Percentiles rank a stretch among this genome's conserved stretches.
These are phyloP conservation scores for Ooceraea biroi DNA, from an alignment of 1,140 invertebrate genomes.

Conservation along the genomic window DNA sequence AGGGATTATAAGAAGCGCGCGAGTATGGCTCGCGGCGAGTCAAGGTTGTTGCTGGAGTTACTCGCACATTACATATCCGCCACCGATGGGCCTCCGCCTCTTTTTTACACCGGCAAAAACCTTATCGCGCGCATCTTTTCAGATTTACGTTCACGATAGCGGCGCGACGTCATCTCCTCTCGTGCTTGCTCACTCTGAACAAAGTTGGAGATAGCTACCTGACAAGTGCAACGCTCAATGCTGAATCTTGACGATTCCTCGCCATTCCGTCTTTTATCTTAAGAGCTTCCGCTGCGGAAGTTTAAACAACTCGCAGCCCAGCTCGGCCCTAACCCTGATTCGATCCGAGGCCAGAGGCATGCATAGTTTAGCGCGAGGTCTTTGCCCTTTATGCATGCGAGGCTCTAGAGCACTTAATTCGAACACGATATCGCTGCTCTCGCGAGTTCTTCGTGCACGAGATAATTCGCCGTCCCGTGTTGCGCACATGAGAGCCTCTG, in stretches of 20 bases:
- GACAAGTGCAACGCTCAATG: background rate
- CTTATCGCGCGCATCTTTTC: slow-evolving; percentile 32
- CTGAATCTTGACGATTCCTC: background rate
- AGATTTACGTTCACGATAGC: slow-evolving; percentile 23
- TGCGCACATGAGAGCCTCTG: background rate
- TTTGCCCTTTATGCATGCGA: slow-evolving; percentile 52
- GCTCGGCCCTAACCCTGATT: slow-evolving; percentile 29
- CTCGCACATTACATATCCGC: slow-evolving; percentile 59
- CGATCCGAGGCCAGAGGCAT: slow-evolving; percentile 57
- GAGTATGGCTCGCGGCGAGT: slow-evolving; percentile 75
- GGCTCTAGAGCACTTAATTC: slow-evolving; percentile 42
- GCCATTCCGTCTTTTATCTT: background rate
- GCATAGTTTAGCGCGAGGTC: slow-evolving; percentile 60
- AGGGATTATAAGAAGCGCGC: slow-evolving; percentile 81
- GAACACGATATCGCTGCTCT: slow-evolving; percentile 40
- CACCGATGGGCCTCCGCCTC: slow-evolving; percentile 38
- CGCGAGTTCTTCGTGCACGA: slow-evolving; percentile 19
- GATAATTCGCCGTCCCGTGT: background rate
- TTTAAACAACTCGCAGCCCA: slow-evolving; percentile 15
- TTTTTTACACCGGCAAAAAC: background rate
- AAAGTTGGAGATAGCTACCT: background rate
- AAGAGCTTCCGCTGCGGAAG: slow-evolving; percentile 14
- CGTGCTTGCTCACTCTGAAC: background rate
- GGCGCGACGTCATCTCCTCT: slow-evolving; percentile 28
- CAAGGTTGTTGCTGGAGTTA: slow-evolving; percentile 75